Conservation (phyloP, 2,797 vertebrate genomes). For the Sebastiscus albofasciatus region DNA sequence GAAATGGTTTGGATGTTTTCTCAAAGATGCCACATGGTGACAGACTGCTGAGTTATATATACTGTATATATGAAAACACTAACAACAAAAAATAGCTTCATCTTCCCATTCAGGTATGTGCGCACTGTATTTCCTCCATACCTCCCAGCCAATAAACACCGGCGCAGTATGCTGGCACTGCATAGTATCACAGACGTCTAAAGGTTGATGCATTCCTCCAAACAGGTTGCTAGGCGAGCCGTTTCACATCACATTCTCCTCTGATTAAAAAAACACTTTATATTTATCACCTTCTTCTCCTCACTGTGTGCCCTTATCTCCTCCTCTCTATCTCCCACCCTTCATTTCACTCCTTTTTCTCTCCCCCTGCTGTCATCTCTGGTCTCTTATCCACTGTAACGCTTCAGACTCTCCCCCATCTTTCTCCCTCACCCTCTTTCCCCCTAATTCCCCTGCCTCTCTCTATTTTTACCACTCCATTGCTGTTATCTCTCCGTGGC, state of each 20-base stretch:
- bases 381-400: conserved; percentile 57
- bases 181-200: background rate
- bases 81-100: conserved; percentile 11
- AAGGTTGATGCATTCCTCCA: conserved; percentile 32
- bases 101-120: conserved; percentile 1
- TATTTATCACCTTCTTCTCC: conserved; percentile 53
- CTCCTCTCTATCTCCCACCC: conserved; percentile 31
- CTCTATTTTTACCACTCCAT: conserved; percentile 67
- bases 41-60: conserved; percentile 15
- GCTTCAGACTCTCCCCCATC: conserved; percentile 53
- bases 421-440: conserved; percentile 47
- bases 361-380: conserved; percentile 37
- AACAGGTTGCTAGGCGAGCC: conserved; percentile 40
- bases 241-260: conserved; percentile 43
- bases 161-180: background rate
- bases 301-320: conserved; percentile 47
- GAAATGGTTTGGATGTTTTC: conserved; percentile 46
- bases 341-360: conserved; percentile 38
- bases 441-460: conserved; percentile 48
- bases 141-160: background rate
- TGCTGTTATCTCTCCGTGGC: conserved; percentile 63
- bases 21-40: conserved; percentile 5
- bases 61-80: background rate
- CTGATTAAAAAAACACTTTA: conserved; percentile 62
- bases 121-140: background rate